Base-by-base conservation (phyloP, 2,888 invertebrate genomes). In the Cepaea hortensis region DNA sequence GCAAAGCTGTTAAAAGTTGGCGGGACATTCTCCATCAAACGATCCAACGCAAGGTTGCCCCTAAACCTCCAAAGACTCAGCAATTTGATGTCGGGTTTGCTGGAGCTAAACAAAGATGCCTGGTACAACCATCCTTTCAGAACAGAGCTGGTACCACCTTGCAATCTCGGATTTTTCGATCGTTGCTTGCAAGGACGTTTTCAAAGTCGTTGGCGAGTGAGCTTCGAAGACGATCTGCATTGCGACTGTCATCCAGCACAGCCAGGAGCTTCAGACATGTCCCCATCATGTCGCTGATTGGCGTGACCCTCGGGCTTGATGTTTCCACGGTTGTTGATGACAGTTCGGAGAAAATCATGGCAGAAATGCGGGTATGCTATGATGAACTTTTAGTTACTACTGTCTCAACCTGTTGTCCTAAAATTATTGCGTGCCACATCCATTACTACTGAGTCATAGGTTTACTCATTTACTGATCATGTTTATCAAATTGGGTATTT, bases 251-350 rank as follows among this genome's bases (percentile, higher is more conserved):
- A 23, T 77, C 82, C 23, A 35, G 55, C 46, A 55, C 65, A 23
- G 72, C 72, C 70, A 83, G 87, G 62, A 83, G 83, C 23, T 88
- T 88, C n/a, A 87, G 88, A 80, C 88, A 88, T 84, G 87, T 90
- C 18, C 90, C 91, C 13, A 83, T 91, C 3, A 89, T 90, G 73
- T 90, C 90, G 1, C 90, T 91, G 68, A 89, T 90, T 70, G 91
- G 91, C 4, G 35, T 92, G 23, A 89, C 89, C 9, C 86, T 92
- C 18, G 88, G 89, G 13, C 72, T 85, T 70, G 85, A 87, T 80
- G 35, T 81, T 11, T 50, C 85, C 5, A 46, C 75, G 3, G 23
- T 84, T 55, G 20, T 85, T 9, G 76, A 75, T 80, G 73, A 72
- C 55, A 75, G 72, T 18, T 50, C 82, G 3, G 82, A 84, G 55